A percentile compares a stretch with the other conserved stretches of the same genome.
Conservation (phyloP, 2,113 vertebrate species). For the Chaetodon auriga region DNA sequence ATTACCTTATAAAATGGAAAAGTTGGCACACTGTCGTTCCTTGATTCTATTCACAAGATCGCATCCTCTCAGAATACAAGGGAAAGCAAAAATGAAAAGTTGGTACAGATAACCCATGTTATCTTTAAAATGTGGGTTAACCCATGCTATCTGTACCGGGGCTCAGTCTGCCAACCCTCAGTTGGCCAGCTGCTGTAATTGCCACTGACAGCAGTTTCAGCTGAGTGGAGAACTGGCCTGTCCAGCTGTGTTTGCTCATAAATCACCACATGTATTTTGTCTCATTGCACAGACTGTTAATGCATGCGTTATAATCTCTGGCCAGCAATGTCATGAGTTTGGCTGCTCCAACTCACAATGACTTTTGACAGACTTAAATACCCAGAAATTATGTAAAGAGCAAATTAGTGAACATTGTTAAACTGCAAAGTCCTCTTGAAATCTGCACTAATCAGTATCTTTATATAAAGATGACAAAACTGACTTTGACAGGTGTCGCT, state of each 20-base stretch:
- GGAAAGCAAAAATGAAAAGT: slow-evolving; percentile 14
- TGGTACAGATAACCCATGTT: slow-evolving; percentile 8
- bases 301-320: neutral
- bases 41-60: neutral
- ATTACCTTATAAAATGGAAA: slow-evolving; percentile 2
- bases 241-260: slow-evolving; percentile 21
- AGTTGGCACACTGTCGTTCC: neutral
- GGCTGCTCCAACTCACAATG: neutral
- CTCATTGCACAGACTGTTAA: slow-evolving; percentile 8
- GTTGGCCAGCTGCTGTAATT: slow-evolving; percentile 13
- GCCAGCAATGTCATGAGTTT: neutral
- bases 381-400: neutral
- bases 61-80: neutral
- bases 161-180: too few relatives aligned
- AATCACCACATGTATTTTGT: slow-evolving; percentile 15
- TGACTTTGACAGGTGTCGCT: too few relatives aligned
- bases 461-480: neutral
- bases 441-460: neutral
- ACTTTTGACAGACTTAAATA: neutral
- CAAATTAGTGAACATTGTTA: neutral
- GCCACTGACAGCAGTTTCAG: slow-evolving; percentile 29
- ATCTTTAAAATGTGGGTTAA: too few relatives aligned
- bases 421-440: neutral
- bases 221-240: slow-evolving; percentile 26
- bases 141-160: too few relatives aligned